Conservation (phyloP, 2,888 invertebrate genomes). For the Blastobasis adustella region DNA sequence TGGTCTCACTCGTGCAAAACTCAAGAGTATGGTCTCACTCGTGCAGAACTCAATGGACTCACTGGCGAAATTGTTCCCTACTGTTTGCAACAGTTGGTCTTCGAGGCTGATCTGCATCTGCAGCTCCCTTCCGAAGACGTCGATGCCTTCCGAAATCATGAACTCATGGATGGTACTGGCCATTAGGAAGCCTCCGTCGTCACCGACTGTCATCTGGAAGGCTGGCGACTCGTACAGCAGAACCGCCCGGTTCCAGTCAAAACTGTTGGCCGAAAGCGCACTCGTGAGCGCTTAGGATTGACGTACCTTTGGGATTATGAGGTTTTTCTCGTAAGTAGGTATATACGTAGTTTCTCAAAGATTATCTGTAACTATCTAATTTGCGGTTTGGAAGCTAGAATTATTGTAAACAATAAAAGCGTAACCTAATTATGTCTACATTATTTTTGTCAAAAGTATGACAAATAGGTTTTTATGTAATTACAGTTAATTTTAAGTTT, state of each 20-base stretch:
- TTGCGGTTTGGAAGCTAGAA: too few relatives aligned
- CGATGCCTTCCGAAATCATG: constrained; percentile 47
- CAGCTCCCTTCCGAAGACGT: constrained; percentile 48
- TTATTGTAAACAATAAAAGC: too few relatives aligned
- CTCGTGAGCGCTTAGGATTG: background rate
- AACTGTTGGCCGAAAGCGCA: constrained; percentile 56
- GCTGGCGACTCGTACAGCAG: constrained; percentile 86
- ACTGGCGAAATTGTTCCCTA: constrained; percentile 72
- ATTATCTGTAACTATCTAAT: too few relatives aligned
- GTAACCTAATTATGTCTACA: too few relatives aligned
- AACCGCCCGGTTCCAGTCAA: constrained; percentile 81
- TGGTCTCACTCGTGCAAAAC: too few relatives aligned
- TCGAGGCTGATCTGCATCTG: constrained; percentile 49
- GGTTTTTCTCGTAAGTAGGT: too few relatives aligned
- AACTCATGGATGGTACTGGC: constrained; percentile 82
- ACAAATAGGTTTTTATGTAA: too few relatives aligned
- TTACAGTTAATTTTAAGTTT: too few relatives aligned
- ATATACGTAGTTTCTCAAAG: too few relatives aligned
- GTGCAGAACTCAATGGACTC: constrained; percentile 40
- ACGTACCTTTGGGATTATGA: too few relatives aligned
- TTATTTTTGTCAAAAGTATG: too few relatives aligned
- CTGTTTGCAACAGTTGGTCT: constrained; percentile 62
- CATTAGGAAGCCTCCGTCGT: constrained; percentile 84
- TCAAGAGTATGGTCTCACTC: too few relatives aligned
- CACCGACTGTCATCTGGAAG: constrained; percentile 78